These are phyloP conservation scores for Emesis russula DNA, from an alignment of 2,888 invertebrate species.

Conservation along the genomic window DNA sequence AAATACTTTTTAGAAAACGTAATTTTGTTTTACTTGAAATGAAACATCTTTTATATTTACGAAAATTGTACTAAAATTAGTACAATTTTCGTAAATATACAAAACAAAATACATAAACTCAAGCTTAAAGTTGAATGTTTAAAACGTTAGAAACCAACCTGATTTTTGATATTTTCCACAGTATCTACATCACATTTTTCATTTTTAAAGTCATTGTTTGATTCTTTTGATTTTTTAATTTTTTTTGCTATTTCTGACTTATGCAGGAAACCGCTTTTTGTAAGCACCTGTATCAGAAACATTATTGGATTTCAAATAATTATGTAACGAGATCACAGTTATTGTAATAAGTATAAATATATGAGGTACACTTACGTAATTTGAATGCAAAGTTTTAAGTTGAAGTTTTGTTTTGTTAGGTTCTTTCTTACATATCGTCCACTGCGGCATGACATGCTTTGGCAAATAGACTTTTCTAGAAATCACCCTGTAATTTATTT, in stretches of 20 bases:
- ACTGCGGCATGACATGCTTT: constrained; percentile 90
- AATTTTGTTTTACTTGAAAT: too few relatives aligned
- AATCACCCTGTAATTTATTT: constrained; percentile 89
- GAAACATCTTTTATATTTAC: too few relatives aligned
- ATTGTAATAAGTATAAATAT: neutral
- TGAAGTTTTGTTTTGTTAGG: constrained; percentile 84
- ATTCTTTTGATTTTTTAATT: neutral
- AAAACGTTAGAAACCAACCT: neutral
- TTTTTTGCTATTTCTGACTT: constrained; percentile 64
- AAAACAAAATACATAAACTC: too few relatives aligned
- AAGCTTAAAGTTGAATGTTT: too few relatives aligned
- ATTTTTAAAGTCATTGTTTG: too few relatives aligned
- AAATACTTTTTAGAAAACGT: too few relatives aligned
- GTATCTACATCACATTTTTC: neutral
- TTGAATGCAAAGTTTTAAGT: neutral
- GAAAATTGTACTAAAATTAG: too few relatives aligned
- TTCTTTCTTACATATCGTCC: constrained; percentile 83
- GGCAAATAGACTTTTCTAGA: constrained; percentile 91
- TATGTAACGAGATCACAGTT: neutral
- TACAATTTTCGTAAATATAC: too few relatives aligned
- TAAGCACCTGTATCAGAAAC: constrained; percentile 85
- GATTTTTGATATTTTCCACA: neutral
- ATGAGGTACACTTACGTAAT: too few relatives aligned
- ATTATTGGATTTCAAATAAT: neutral
- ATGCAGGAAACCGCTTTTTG: constrained; percentile 85